These are phyloP conservation scores for Thamnaconus septentrionalis DNA, from an alignment of 2,113 vertebrate species.

Conservation along the genomic window DNA sequence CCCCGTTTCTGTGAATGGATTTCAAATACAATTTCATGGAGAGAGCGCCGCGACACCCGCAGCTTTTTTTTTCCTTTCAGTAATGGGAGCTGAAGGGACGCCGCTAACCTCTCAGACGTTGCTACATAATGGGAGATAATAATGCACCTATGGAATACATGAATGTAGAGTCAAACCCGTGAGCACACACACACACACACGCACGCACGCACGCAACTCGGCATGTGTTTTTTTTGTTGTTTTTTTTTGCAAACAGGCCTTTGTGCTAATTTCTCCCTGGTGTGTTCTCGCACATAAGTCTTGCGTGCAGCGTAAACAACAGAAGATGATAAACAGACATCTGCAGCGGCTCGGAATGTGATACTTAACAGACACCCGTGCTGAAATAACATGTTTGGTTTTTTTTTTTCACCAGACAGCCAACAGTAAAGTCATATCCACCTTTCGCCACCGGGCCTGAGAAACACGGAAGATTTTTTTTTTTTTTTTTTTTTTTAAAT, in stretches of 20 bases:
- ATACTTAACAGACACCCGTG: background rate
- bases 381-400: background rate
- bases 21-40: conserved; percentile 42
- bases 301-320: too few species aligned
- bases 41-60: conserved; percentile 22
- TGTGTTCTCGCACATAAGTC: too few species aligned
- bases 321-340: background rate
- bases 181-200: background rate
- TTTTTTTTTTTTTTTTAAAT: too few species aligned
- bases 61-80: conserved; percentile 4
- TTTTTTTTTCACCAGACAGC: too few species aligned
- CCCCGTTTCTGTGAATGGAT: conserved; percentile 38
- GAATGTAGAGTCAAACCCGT: background rate
- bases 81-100: conserved; percentile 19
- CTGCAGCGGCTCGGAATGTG: background rate
- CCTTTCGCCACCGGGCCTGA: too few species aligned
- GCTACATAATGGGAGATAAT: conserved; percentile 1
- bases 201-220: background rate
- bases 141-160: conserved; percentile 1
- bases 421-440: too few species aligned
- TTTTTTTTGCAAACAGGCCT: background rate
- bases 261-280: background rate
- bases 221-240: conserved; percentile 1
- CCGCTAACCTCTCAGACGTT: conserved; percentile 1
- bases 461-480: too few species aligned